Percentiles rank a stretch among this genome's conserved stretches.
These are phyloP conservation scores for Drosophila elegans DNA, from an alignment of 1,140 invertebrate species.

Conservation along the genomic window DNA sequence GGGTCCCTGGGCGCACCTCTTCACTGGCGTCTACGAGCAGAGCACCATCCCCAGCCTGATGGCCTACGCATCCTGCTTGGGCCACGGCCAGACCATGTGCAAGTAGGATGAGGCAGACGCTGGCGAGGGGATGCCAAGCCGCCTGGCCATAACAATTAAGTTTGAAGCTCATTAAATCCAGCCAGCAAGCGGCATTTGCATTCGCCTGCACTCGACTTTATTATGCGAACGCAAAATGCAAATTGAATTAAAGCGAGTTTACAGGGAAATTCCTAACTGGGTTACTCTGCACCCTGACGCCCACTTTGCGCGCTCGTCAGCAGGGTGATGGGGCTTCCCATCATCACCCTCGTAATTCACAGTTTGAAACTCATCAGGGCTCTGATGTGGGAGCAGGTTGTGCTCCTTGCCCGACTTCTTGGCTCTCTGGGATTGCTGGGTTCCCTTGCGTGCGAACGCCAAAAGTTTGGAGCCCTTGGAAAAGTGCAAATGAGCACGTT, in stretches of 20 bases:
- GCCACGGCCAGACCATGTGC: slow-evolving; percentile 77
- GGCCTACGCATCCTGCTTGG: slow-evolving; percentile 88
- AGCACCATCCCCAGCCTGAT: slow-evolving; percentile 91
- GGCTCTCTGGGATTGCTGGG: not conserved
- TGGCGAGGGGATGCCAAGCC: slow-evolving; percentile 41
- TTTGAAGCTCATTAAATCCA: slow-evolving; percentile 71
- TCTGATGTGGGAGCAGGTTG: slow-evolving; percentile 30
- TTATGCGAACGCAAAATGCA: slow-evolving; percentile 67
- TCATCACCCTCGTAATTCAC: slow-evolving; percentile 43
- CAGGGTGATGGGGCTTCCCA: slow-evolving; percentile 16
- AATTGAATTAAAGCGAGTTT: slow-evolving; percentile 76
- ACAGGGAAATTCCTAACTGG: slow-evolving; percentile 36
- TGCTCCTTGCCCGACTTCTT: slow-evolving; percentile 25
- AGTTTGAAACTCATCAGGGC: slow-evolving; percentile 65
- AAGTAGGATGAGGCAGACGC: not conserved
- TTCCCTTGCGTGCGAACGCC: slow-evolving; percentile 40
- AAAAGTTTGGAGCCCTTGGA: slow-evolving; percentile 28
- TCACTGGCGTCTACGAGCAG: slow-evolving; percentile 92
- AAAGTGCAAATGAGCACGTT: slow-evolving; percentile 46
- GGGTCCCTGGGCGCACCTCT: slow-evolving; percentile 90
- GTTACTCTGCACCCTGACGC: slow-evolving; percentile 23
- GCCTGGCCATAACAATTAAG: slow-evolving; percentile 63
- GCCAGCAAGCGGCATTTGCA: slow-evolving; percentile 56
- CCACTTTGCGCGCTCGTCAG: slow-evolving; percentile 11
- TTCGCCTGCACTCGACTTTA: slow-evolving; percentile 59